Conservation (phyloP, 2,797 vertebrate species). For the Acanthurus leucopareius region DNA sequence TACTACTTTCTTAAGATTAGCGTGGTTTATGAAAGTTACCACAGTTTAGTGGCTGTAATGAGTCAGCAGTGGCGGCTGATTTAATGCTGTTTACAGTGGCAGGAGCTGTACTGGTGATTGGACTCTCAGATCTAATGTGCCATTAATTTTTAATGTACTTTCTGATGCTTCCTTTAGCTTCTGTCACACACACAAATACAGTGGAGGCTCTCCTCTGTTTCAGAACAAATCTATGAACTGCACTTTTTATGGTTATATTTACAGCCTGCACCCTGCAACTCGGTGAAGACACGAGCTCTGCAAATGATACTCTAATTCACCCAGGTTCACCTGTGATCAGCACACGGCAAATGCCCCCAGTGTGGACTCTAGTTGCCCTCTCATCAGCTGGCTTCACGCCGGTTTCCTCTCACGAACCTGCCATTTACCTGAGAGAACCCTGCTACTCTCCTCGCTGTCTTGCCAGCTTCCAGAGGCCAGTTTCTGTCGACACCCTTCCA, state of each 20-base stretch:
- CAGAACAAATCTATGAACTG: not conserved
- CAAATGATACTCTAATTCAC: not conserved
- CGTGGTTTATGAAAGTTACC: not conserved
- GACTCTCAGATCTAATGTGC: conserved; percentile 9
- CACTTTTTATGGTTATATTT: not conserved
- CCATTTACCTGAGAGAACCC: conserved; percentile 36
- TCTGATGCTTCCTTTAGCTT: conserved; percentile 9
- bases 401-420: conserved; percentile 30
- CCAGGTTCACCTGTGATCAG: conserved; percentile 15
- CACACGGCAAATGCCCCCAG: not conserved
- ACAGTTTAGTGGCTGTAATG: not conserved
- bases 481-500: not conserved
- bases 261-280: not conserved
- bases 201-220: not conserved
- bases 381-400: conserved; percentile 13
- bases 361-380: conserved; percentile 11
- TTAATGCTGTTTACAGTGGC: conserved; percentile 2
- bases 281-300: not conserved
- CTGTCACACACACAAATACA: not conserved
- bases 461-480: conserved; percentile 24
- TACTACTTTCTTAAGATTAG: not conserved
- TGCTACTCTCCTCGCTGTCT: not conserved
- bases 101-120: not conserved
- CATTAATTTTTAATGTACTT: conserved; percentile 23
- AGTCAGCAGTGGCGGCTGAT: not conserved